Evolutionary conservation across 1,140 invertebrate species (phyloP).

Genomic region (Proales similis): DNA sequence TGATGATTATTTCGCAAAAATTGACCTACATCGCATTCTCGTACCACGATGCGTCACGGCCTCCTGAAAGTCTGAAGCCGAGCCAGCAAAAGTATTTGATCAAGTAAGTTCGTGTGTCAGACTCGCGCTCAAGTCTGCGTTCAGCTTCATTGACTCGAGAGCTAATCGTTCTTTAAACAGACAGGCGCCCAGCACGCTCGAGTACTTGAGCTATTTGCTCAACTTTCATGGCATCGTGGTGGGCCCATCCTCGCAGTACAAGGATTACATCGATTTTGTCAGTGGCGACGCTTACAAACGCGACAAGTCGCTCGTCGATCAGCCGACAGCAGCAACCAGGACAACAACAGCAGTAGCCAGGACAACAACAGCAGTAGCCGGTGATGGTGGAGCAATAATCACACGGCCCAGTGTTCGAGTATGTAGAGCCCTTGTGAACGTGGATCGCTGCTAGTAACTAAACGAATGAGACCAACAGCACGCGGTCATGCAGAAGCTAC

Average conservation of each 20-base stretch:
- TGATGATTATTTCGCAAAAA: constrained; percentile 94
- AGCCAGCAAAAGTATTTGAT: constrained; percentile 8
- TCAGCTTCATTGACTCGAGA: neutral
- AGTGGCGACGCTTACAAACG: too few species aligned
- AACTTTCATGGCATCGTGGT: constrained; percentile 39
- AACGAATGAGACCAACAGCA: too few species aligned
- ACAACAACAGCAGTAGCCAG: too few species aligned
- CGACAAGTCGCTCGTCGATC: too few species aligned
- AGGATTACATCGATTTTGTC: constrained; percentile 37
- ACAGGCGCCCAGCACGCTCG: neutral
- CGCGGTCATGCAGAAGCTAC: too few species aligned
- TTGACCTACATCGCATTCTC: constrained; percentile 83
- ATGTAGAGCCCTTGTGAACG: too few species aligned
- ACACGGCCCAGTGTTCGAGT: too few species aligned
- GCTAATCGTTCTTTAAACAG: too few species aligned
- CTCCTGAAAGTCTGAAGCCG: neutral
- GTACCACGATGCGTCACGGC: constrained; percentile 69
- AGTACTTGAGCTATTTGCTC: constrained; percentile 39
- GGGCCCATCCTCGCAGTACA: constrained; percentile 37
- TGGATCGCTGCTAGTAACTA: too few species aligned
- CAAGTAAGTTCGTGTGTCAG: neutral
- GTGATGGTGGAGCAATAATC: too few species aligned
- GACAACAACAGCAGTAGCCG: too few species aligned
- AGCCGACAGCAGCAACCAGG: too few species aligned
- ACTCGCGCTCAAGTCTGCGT: neutral